These are phyloP conservation scores for Leucopsar rothschildi DNA, from an alignment of 2,113 vertebrate species.

Conservation along the genomic window DNA sequence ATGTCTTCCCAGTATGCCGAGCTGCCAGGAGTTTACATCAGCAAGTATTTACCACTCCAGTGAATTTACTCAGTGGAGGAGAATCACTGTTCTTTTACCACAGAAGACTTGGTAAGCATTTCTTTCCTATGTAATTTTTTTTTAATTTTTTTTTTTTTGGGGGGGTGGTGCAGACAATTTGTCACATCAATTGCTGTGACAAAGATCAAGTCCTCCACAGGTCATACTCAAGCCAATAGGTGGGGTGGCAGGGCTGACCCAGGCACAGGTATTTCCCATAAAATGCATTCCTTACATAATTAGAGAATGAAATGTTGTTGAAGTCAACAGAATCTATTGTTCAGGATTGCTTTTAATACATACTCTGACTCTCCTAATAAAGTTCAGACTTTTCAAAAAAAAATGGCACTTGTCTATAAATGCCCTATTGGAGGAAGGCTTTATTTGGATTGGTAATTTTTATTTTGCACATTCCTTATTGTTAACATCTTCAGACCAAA, in stretches of 20 bases:
- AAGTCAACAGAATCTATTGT: conserved; percentile 40
- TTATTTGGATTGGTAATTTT: conserved; percentile 49
- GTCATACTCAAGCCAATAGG: neutral
- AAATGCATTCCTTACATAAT: neutral
- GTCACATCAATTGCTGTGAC: neutral
- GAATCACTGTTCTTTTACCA: conserved; percentile 88
- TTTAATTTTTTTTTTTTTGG: neutral
- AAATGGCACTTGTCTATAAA: neutral
- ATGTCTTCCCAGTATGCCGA: conserved; percentile 96
- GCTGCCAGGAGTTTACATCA: conserved; percentile 95
- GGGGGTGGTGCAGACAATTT: neutral
- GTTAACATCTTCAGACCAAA: conserved; percentile 36
- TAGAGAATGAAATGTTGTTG: neutral
- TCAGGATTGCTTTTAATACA: neutral
- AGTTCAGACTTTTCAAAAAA: conserved; percentile 11
- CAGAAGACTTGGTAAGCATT: conserved; percentile 92
- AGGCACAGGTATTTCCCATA: neutral
- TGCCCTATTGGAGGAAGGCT: neutral
- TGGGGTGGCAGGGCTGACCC: neutral
- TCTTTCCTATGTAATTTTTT: neutral
- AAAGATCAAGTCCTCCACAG: neutral
- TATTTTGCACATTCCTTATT: conserved; percentile 36
- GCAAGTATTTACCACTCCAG: conserved; percentile 95
- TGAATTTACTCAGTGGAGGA: conserved; percentile 92
- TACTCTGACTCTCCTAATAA: neutral